Evolutionary conservation across 2,888 invertebrate species (phyloP), one percentile per base, ranked within the genome.

Genomic region (Macropis europaea): DNA sequence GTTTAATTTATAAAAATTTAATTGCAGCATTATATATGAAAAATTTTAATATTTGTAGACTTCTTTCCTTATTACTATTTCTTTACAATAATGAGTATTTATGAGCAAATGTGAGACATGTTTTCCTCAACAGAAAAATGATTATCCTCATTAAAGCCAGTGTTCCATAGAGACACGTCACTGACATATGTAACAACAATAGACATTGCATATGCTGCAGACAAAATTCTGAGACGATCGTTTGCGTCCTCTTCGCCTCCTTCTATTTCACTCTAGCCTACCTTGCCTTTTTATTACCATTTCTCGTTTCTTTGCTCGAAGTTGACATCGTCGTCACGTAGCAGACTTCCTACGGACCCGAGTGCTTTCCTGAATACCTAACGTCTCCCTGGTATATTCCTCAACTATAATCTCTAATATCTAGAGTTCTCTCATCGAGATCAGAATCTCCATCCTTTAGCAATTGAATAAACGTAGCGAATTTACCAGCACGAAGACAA

Each of bases 291-390:
- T 72, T 61, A 62, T 67, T 60, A 47, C 61, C 48, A 64, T 73
- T 74, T 66, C 68, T 74, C 48, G 68, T 68, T 71, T 69, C 79
- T 81, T 81, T 75, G 66, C 57, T 60, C 68, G 47, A 66, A 78
- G 84, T 88, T 86, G 84, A 85, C 83, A 88, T 81, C 83, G 73
- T 76, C 82, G 87, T 87, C 88, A 89, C 88, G 88, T 88, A 85
- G 77, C 80, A 84, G 84, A 87, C 88, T 88, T 88, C 88, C 88
- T 88, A 87, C 82, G 79, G 81, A 76, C 52, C 45, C 22, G 70
- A 17, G 61, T 71, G 82, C 82, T 74, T 81, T 73, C 77, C 77
- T 82, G 87, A 87, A 88, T 88, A 86, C 85, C 50, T 82, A 84
- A 81, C 67, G 62, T 71, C 66, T 68, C 64, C 59, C 56, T 59